Evolutionary conservation across 2,888 invertebrate genomes (phyloP).

Genomic region (Danaus chrysippus): DNA sequence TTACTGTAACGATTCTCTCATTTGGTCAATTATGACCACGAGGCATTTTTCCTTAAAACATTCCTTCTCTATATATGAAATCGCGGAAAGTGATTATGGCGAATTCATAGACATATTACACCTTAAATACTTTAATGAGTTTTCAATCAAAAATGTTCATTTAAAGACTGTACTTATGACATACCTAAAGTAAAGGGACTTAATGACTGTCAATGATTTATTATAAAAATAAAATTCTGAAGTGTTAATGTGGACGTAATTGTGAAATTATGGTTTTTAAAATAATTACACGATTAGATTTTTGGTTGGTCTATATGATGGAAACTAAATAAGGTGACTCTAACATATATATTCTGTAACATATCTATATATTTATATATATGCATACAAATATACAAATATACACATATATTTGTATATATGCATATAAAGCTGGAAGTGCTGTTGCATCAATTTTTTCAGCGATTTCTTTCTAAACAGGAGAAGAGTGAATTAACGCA

Average conservation of each 20-base stretch:
- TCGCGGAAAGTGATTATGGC: constrained; percentile 26
- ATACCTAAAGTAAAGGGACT: constrained; percentile 1
- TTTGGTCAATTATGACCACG: constrained; percentile 11
- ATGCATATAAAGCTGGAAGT: background rate
- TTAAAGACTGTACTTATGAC: background rate
- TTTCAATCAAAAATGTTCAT: background rate
- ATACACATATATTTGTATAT: background rate
- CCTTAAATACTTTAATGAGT: constrained; percentile 16
- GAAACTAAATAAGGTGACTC: too few species aligned
- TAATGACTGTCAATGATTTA: constrained; percentile 13
- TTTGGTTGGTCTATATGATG: too few species aligned
- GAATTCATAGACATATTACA: constrained; percentile 7
- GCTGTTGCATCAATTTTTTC: background rate
- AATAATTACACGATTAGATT: too few species aligned
- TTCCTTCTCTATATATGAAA: constrained; percentile 20
- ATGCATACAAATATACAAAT: background rate
- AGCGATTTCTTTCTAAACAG: background rate
- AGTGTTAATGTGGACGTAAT: background rate
- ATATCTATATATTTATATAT: background rate
- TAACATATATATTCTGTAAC: too few species aligned
- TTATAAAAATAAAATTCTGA: constrained; percentile 7
- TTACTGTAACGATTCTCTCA: background rate
- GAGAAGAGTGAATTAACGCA: background rate
- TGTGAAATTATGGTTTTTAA: too few species aligned
- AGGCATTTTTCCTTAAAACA: constrained; percentile 15